A percentile compares a stretch with the other conserved stretches of the same genome.
phyloP scores from a whole-genome alignment of 2,888 invertebrate genomes.

The Hemicrepidius hirtus region DNA sequence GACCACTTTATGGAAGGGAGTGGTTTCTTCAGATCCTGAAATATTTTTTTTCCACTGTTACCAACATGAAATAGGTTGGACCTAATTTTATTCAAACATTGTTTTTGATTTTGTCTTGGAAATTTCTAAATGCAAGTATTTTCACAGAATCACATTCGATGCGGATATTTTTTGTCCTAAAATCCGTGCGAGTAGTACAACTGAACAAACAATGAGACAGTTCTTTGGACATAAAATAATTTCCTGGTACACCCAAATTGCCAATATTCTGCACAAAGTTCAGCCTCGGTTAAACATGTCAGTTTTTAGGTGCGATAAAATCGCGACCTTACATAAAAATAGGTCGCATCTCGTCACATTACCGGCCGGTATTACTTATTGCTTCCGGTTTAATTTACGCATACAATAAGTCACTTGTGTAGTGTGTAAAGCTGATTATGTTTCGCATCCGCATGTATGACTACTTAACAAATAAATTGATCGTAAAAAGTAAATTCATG shows the following conservation, averaged over 20 bases:
- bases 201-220: too few species aligned
- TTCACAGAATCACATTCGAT: too few species aligned
- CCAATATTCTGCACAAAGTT: conserved; percentile 1
- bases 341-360: conserved; percentile 15
- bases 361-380: conserved; percentile 13
- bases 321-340: conserved; percentile 9
- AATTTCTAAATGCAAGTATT: too few species aligned
- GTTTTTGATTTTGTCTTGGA: too few species aligned
- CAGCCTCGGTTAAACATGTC: background rate
- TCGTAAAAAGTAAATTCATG: background rate
- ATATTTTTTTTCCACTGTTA: too few species aligned
- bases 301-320: background rate
- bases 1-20: background rate
- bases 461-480: background rate
- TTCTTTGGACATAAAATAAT: too few species aligned
- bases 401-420: conserved; percentile 8
- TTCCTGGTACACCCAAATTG: background rate
- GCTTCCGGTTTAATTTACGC: conserved; percentile 22
- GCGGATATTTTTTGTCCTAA: too few species aligned
- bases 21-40: too few species aligned
- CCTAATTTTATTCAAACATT: too few species aligned
- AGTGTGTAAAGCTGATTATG: conserved; percentile 9
- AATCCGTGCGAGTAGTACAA: too few species aligned
- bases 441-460: background rate
- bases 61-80: too few species aligned